phyloP scores from a whole-genome alignment of 1,140 invertebrate genomes.

The Drosophila triauraria region DNA sequence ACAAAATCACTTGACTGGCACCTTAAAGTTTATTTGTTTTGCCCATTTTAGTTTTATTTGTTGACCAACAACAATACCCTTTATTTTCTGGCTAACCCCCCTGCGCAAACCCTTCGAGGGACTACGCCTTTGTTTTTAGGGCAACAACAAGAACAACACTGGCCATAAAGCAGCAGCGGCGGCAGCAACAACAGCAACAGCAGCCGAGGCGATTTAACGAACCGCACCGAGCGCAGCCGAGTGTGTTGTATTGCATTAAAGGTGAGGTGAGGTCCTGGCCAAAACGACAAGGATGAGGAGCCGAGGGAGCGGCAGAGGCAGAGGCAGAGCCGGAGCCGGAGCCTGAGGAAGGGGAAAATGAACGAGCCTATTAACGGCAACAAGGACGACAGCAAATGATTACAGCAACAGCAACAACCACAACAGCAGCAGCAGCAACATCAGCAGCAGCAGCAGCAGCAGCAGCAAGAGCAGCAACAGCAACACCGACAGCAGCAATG shows the following conservation, averaged over 20 bases:
- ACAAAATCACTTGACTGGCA: background rate
- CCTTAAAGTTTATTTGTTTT: background rate
- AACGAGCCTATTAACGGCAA: constrained; percentile 81
- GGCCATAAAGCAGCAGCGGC: constrained; percentile 37
- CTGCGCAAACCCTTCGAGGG: background rate
- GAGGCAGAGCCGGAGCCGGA: background rate
- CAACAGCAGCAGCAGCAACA: constrained; percentile 45
- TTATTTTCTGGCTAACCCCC: background rate
- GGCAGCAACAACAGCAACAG: constrained; percentile 12
- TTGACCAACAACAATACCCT: background rate
- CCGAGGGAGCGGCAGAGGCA: background rate
- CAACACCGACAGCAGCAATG: constrained; percentile 11
- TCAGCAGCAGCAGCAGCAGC: constrained; percentile 35
- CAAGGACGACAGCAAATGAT: constrained; percentile 73
- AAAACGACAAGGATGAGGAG: constrained; percentile 3
- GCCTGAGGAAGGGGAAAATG: constrained; percentile 55
- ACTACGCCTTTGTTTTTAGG: constrained; percentile 24
- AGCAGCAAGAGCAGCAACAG: constrained; percentile 31
- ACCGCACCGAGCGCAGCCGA: constrained; percentile 79
- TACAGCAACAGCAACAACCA: constrained; percentile 61
- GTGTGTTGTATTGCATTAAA: constrained; percentile 82
- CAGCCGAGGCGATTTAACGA: constrained; percentile 73
- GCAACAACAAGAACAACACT: constrained; percentile 30
- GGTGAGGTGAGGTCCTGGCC: constrained; percentile 56
- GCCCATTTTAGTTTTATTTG: background rate